Base-by-base conservation (phyloP, 2,888 invertebrate species). In the Volucella inanis region DNA sequence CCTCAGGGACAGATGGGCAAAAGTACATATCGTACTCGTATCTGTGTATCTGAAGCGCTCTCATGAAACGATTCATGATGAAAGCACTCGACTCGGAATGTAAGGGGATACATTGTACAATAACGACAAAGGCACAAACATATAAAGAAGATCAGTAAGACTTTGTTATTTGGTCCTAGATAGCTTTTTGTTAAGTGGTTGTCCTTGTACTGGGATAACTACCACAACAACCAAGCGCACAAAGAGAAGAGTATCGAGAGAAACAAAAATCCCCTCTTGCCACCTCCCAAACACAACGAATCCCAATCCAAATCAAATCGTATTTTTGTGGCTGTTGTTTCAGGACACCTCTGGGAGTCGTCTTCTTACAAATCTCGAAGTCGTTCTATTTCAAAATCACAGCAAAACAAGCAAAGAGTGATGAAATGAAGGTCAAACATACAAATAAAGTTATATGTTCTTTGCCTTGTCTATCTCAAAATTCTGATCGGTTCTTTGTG, bases 251-350 rank as follows among this genome's bases (percentile, higher is more conserved):
- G 64, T 4, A 31, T 6, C 31, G 6, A 31, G 31, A 31, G 31
- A 31, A 31, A 2, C 1, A 31, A 31, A 31, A 0, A 31, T 31
- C 31, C 6, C 6, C 31, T 31, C 6, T 10, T 22, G 14, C 59
- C 43, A 49, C 68, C 68, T 54, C 72, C 4, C 31, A 31, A 0
- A 31, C 31, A 31, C 31, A 31, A 31, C 0, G 6, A 75, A 77
- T 77, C 61, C 82, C 71, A 72, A 72, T 64, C 75, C 83, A 84
- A 83, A 74, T 83, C 68, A 65, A 79, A 79, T 57, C 70, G 68
- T 79, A 79, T 79, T 75, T 79, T 65, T 84, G 83, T 70, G 64
- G 83, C 65, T 61, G 57, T 55, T 59, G 65, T 55, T 71, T 84
- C 52, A 59, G 70, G 84, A 67, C 59, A 80, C 84, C 80, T 71